Percentiles rank a stretch among this genome's conserved stretches.
Conservation (phyloP, 2,888 invertebrate genomes). For the Empis stercorea region DNA sequence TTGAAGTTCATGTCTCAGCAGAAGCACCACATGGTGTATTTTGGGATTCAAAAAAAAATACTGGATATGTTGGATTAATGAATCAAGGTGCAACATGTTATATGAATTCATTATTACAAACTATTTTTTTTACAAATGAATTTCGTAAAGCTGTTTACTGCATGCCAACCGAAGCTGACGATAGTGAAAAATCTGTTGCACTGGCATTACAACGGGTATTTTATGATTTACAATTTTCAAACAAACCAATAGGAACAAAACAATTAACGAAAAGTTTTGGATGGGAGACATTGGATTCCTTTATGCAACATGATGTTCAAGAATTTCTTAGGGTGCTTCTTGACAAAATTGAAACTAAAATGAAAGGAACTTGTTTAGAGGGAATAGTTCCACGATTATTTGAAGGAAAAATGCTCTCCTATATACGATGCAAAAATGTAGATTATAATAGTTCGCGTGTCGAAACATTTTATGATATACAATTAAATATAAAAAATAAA, state of each 20-base stretch:
- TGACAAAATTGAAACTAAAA: constrained; percentile 97
- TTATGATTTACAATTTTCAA: constrained; percentile 93
- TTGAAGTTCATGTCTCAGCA: constrained; percentile 64
- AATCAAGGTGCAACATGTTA: constrained; percentile 99
- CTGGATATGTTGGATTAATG: constrained; percentile 78
- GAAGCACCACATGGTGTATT: constrained; percentile 86
- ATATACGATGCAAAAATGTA: constrained; percentile 95
- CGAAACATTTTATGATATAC: constrained; percentile 98
- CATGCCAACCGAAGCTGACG: constrained; percentile 98
- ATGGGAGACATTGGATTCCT: constrained; percentile 99
- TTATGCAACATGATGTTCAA: constrained; percentile 97
- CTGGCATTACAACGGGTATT: constrained; percentile 95
- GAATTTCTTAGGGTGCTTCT: constrained; percentile 78
- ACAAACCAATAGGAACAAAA: constrained; percentile 97
- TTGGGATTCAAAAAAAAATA: constrained; percentile 99
- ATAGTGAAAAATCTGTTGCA: constrained; percentile 77
- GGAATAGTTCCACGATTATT: constrained; percentile 95
- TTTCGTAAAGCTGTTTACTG: constrained; percentile 88
- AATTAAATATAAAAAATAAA: constrained; percentile 95
- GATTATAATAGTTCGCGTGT: constrained; percentile 88
- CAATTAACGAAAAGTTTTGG: constrained; percentile 98
- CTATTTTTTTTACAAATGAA: constrained; percentile 93
- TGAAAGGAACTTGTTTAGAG: constrained; percentile 97
- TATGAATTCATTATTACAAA: constrained; percentile 98
- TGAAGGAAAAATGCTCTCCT: constrained; percentile 98